Evolutionary conservation across 2,888 invertebrate species (phyloP).

Genomic region (Caenorhabditis macrosperma): DNA sequence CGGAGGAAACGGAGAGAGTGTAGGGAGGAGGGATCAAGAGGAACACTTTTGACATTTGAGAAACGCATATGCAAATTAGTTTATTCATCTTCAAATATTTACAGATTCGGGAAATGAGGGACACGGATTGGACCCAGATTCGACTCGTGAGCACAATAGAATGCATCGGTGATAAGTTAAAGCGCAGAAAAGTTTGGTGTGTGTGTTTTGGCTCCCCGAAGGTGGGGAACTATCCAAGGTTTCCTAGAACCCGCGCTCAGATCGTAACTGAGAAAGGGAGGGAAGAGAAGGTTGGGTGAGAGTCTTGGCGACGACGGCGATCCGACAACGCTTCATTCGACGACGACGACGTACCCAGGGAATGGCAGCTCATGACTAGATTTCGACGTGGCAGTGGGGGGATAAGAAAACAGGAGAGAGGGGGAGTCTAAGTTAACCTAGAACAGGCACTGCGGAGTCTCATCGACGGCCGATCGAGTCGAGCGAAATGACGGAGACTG

Average conservation of each 20-base stretch:
- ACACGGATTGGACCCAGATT: conserved; percentile 3
- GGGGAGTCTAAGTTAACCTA: conserved; percentile 28
- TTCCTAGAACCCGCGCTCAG: conserved; percentile 55
- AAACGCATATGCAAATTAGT: conserved; percentile 25
- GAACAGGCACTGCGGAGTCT: neutral
- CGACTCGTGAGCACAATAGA: conserved; percentile 41
- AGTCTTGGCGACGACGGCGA: conserved; percentile 8
- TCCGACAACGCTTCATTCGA: neutral
- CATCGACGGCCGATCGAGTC: conserved; percentile 57
- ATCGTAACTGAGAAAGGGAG: conserved; percentile 29
- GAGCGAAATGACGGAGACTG: conserved; percentile 67
- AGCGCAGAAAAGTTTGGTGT: conserved; percentile 28
- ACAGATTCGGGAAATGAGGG: conserved; percentile 27
- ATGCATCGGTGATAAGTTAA: conserved; percentile 50
- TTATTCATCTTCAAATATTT: conserved; percentile 49
- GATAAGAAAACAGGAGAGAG: conserved; percentile 7
- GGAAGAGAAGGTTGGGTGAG: neutral
- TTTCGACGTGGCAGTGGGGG: conserved; percentile 32
- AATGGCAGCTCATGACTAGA: conserved; percentile 43
- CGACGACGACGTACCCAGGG: conserved; percentile 40
- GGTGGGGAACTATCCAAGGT: conserved; percentile 29
- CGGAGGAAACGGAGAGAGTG: neutral
- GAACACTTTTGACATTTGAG: neutral
- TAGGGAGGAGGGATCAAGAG: neutral
- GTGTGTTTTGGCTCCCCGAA: conserved; percentile 28